These are phyloP conservation scores for Etia nguti DNA, from an alignment of 2,113 vertebrate species.

Conservation along the genomic window DNA sequence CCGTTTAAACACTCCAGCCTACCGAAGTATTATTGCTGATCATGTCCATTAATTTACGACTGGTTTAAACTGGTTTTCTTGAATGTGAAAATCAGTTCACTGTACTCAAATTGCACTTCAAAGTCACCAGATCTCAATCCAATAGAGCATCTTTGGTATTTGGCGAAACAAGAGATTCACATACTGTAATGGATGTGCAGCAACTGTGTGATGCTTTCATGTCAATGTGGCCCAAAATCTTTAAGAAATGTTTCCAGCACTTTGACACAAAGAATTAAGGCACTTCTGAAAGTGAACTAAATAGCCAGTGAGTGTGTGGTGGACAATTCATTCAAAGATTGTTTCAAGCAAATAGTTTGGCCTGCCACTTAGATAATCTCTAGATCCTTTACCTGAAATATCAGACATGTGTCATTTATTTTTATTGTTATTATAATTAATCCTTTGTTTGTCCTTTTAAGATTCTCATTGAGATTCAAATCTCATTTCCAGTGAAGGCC, in stretches of 20 bases:
- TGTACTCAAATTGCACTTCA: background rate
- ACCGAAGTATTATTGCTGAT: background rate
- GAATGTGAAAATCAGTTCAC: fast-evolving
- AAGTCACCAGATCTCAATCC: background rate
- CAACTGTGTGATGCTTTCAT: background rate
- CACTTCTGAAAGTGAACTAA: background rate
- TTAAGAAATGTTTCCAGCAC: too few species aligned
- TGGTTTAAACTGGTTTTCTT: background rate
- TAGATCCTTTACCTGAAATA: too few species aligned
- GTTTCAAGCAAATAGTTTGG: background rate
- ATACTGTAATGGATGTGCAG: background rate
- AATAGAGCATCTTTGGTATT: background rate
- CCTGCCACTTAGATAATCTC: too few species aligned
- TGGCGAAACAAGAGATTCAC: fast-evolving
- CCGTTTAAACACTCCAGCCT: background rate
- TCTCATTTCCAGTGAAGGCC: background rate
- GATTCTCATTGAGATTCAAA: background rate
- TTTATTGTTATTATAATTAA: fast-evolving
- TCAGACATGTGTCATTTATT: background rate
- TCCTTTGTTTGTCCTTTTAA: background rate
- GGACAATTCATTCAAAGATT: background rate
- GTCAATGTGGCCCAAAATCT: too few species aligned
- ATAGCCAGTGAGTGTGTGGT: too few species aligned
- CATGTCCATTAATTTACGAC: background rate
- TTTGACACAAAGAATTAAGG: too few species aligned